A percentile compares a stretch with the other conserved stretches of the same genome.
Conservation (phyloP, 1,140 invertebrate genomes). For the Aradophagus sp. region DNA sequence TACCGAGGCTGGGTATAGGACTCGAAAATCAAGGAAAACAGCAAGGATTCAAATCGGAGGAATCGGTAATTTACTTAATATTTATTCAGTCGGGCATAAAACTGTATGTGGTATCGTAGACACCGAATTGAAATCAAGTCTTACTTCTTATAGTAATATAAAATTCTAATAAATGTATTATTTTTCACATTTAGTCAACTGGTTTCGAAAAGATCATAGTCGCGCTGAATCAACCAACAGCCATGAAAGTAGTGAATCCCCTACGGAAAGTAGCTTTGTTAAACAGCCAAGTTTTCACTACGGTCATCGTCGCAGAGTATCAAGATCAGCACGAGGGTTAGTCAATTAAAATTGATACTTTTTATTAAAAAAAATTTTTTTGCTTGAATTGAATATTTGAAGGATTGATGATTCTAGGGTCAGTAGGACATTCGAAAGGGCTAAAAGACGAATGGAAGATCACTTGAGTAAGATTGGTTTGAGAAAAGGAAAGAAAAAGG, state of each 20-base stretch:
- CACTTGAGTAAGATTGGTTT: slow-evolving; percentile 86
- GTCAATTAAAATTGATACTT: too few relatives aligned
- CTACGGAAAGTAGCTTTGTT: slow-evolving; percentile 76
- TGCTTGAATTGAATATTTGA: too few relatives aligned
- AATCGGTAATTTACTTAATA: too few relatives aligned
- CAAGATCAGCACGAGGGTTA: slow-evolving; percentile 64
- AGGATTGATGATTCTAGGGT: slow-evolving; percentile 66
- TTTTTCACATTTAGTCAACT: slow-evolving; percentile 77
- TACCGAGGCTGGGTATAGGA: slow-evolving; percentile 63
- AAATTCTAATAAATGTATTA: slow-evolving; percentile 8
- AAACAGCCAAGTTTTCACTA: slow-evolving; percentile 72
- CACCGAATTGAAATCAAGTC: too few relatives aligned
- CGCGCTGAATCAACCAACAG: slow-evolving; percentile 76
- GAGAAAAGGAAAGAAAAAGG: slow-evolving; percentile 86
- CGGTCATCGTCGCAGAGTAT: slow-evolving; percentile 62
- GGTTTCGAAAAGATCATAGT: slow-evolving; percentile 79
- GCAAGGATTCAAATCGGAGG: slow-evolving; percentile 77
- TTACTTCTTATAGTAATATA: too few relatives aligned
- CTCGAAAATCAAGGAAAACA: slow-evolving; percentile 66
- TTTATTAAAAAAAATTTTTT: too few relatives aligned
- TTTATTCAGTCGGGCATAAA: too few relatives aligned
- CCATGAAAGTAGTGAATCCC: slow-evolving; percentile 77
- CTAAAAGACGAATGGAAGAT: slow-evolving; percentile 89
- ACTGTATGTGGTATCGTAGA: too few relatives aligned
- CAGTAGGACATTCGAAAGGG: slow-evolving; percentile 82